Base-by-base conservation (phyloP, 2,113 vertebrate genomes). In the Martes martes region DNA sequence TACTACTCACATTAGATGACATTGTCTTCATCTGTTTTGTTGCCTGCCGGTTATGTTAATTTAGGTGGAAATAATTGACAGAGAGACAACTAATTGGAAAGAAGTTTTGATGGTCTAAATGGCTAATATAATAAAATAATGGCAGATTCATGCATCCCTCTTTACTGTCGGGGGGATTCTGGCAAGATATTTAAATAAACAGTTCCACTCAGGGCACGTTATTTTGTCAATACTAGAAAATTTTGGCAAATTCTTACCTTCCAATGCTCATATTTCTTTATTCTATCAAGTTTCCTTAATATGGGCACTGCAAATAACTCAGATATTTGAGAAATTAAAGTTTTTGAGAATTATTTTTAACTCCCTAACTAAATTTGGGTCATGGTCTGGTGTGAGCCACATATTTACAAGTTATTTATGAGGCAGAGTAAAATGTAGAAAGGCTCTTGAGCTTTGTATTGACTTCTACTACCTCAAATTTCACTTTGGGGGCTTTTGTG, bases 31-130 rank as follows among this genome's bases (percentile, higher is more conserved):
- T 16, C 57, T 74, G 55, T 59, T 73, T 61, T 47, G 50, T 50
- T 84, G 67, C 18, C 61, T 94, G 11, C 13, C 31, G 78, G 4
- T 65, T 95, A 61, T 42, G 9, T 61, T 52, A 33, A 33, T 79
- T 79, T 79, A 74, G 50, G 55, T 74, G 31, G 55, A 84, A 93
- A 89, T 89, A 94, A 84, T 80, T 95, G 79, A 65, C n/a, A 76
- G 52, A 88, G 47, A 33, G 13, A 87, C 42, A 15, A 74, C 61
- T 88, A 85, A 90, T 59, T 88, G 76, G 69, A 94, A 47, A 95
- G 76, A 97, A 91, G 55, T 57, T 93, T 95, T 90, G 55, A 76
- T 73, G 45, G 45, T 91, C 81, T 91, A 91, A 94, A 86, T 42
- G n/a, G 52, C 55, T 63, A 95, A 33, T 33, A 36, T 95, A 97